Conservation (phyloP, 2,888 invertebrate species). For the Portevinia maculata region DNA sequence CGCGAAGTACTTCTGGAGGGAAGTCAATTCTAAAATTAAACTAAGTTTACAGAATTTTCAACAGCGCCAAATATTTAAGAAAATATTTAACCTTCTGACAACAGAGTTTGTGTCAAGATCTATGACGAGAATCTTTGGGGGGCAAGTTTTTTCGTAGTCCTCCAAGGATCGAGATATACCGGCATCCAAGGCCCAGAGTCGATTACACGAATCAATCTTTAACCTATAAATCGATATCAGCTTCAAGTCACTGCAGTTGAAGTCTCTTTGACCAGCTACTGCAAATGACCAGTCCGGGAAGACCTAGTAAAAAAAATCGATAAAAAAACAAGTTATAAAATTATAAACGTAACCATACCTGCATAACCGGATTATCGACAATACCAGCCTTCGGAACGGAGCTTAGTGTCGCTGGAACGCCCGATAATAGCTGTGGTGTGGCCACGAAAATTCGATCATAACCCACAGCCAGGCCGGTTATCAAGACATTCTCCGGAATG, state of each 20-base stretch:
- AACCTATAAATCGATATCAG: conserved; percentile 91
- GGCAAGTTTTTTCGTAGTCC: conserved; percentile 87
- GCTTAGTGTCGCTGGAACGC: conserved; percentile 90
- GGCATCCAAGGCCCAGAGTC: conserved; percentile 92
- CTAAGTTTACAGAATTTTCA: not conserved
- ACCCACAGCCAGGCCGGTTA: conserved; percentile 90
- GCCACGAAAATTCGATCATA: conserved; percentile 90
- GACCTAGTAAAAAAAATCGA: conserved; percentile 82
- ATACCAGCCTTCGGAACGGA: conserved; percentile 87
- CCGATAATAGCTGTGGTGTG: conserved; percentile 88
- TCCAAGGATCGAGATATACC: conserved; percentile 85
- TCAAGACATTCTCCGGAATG: conserved; percentile 88
- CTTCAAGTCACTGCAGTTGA: conserved; percentile 90
- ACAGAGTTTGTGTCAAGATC: conserved; percentile 89
- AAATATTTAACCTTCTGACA: conserved; percentile 82
- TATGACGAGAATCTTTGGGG: conserved; percentile 91
- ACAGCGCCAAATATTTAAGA: conserved; percentile 5
- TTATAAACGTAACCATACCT: conserved; percentile 82
- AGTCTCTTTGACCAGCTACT: conserved; percentile 86
- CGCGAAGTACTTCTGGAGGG: conserved; percentile 89
- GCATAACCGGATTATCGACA: conserved; percentile 88
- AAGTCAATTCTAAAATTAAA: conserved; percentile 86
- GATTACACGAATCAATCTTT: conserved; percentile 90
- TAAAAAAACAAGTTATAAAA: not conserved
- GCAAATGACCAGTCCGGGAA: conserved; percentile 92